Conservation (phyloP, 2,797 vertebrate species). For the Staurois parvus region DNA sequence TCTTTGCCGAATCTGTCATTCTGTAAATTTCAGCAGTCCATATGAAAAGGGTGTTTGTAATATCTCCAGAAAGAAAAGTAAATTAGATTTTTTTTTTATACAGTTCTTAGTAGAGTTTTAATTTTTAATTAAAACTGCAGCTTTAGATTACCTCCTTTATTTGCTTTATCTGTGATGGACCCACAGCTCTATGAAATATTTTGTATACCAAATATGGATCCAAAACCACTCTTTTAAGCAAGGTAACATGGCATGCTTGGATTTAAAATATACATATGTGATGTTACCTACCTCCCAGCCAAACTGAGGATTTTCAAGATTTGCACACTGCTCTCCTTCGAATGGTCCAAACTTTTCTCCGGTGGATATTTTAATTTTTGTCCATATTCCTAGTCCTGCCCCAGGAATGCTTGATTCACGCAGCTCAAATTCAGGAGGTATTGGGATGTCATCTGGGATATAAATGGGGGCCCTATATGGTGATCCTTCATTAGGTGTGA, state of each 20-base stretch:
- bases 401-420: slow-evolving; percentile 84
- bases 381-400: slow-evolving; percentile 90
- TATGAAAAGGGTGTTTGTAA: too few species aligned
- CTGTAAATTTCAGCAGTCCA: too few species aligned
- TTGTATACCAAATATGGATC: not conserved
- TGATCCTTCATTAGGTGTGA: slow-evolving; percentile 82
- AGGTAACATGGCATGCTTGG: not conserved
- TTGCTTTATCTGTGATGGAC: not conserved
- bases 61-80: too few species aligned
- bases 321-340: slow-evolving; percentile 82
- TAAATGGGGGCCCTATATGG: slow-evolving; percentile 85
- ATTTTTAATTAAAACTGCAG: not conserved
- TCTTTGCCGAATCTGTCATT: too few species aligned
- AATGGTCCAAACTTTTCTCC: slow-evolving; percentile 94
- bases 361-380: slow-evolving; percentile 85
- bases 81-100: too few species aligned
- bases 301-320: slow-evolving; percentile 81
- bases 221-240: not conserved
- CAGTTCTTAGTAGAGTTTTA: too few species aligned
- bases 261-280: not conserved
- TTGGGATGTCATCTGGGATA: slow-evolving; percentile 82
- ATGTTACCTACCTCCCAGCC: slow-evolving; percentile 92
- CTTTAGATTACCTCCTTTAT: not conserved
- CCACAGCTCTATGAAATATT: not conserved
- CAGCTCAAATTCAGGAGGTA: slow-evolving; percentile 92